These are phyloP conservation scores for Cryptocheilus praepositus DNA, from an alignment of 2,888 invertebrate species.

Conservation along the genomic window DNA sequence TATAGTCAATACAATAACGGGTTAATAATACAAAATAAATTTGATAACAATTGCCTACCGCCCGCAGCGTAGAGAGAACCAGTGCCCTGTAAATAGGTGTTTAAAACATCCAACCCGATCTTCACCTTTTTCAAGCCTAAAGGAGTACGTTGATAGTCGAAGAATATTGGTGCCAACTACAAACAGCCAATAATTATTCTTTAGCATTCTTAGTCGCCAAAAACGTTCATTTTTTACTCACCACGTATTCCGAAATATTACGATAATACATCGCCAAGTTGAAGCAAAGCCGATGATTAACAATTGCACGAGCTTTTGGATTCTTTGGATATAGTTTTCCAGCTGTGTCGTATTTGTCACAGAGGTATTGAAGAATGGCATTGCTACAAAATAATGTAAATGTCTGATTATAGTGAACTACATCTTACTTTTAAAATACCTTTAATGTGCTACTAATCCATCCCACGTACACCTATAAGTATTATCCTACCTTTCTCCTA, in stretches of 20 bases:
- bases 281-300: slow-evolving; percentile 88
- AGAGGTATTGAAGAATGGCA: slow-evolving; percentile 83
- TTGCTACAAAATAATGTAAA: slow-evolving; percentile 74
- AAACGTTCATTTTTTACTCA: slow-evolving; percentile 69
- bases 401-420: no score
- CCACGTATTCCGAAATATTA: slow-evolving; percentile 81
- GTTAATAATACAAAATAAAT: not conserved
- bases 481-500: slow-evolving; percentile 81
- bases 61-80: slow-evolving; percentile 82
- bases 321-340: slow-evolving; percentile 84
- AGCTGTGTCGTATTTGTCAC: slow-evolving; percentile 83
- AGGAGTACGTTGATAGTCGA: slow-evolving; percentile 83
- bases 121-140: slow-evolving; percentile 82
- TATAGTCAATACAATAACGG: not conserved
- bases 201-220: not conserved
- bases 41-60: slow-evolving; percentile 65
- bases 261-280: slow-evolving; percentile 86
- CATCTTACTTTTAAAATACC: no score
- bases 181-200: not conserved
- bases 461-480: not conserved
- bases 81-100: slow-evolving; percentile 80
- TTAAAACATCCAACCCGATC: slow-evolving; percentile 81
- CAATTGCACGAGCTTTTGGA: slow-evolving; percentile 81
- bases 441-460: not conserved
- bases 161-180: slow-evolving; percentile 87